These are phyloP conservation scores for Trichogramma pretiosum DNA, from an alignment of 1,140 invertebrate species.

Conservation along the genomic window DNA sequence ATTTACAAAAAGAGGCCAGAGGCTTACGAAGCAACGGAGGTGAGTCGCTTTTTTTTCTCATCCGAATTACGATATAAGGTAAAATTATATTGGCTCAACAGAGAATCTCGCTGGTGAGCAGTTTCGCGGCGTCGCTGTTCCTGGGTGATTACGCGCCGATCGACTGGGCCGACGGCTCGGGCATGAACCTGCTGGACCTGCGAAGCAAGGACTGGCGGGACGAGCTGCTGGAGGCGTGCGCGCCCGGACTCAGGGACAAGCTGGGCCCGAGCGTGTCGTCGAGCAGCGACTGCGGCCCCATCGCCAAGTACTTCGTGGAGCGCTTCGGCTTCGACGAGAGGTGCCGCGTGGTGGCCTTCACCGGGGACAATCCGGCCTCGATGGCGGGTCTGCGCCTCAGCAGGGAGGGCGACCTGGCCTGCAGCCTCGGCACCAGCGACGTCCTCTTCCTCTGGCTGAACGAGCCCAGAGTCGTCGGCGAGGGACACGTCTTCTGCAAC, in stretches of 20 bases:
- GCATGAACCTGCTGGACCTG: slow-evolving; percentile 94
- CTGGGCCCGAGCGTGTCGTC: slow-evolving; percentile 66
- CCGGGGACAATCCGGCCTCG: slow-evolving; percentile 88
- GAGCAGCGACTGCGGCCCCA: slow-evolving; percentile 57
- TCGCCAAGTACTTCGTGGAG: slow-evolving; percentile 72
- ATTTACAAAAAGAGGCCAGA: slow-evolving; percentile 63
- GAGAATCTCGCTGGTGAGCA: slow-evolving; percentile 88
- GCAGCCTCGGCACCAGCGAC: slow-evolving; percentile 90
- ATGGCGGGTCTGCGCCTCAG: slow-evolving; percentile 75
- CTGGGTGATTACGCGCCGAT: slow-evolving; percentile 85
- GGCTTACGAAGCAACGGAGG: slow-evolving; percentile 74
- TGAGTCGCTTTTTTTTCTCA: slow-evolving; percentile 32
- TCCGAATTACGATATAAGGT: no score
- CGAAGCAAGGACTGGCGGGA: slow-evolving; percentile 68
- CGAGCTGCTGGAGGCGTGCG: slow-evolving; percentile 62
- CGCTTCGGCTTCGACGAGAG: slow-evolving; percentile 73
- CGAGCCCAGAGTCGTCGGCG: slow-evolving; percentile 54
- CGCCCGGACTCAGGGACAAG: slow-evolving; percentile 57
- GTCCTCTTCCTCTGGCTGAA: slow-evolving; percentile 76
- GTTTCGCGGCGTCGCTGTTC: slow-evolving; percentile 81
- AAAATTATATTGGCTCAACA: no score
- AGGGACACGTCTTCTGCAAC: slow-evolving; percentile 83
- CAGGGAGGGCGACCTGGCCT: slow-evolving; percentile 71
- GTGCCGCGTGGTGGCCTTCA: slow-evolving; percentile 80
- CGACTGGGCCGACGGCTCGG: slow-evolving; percentile 86